Evolutionary conservation across 2,113 vertebrate genomes (phyloP).

Genomic region (Mohoua ochrocephala): DNA sequence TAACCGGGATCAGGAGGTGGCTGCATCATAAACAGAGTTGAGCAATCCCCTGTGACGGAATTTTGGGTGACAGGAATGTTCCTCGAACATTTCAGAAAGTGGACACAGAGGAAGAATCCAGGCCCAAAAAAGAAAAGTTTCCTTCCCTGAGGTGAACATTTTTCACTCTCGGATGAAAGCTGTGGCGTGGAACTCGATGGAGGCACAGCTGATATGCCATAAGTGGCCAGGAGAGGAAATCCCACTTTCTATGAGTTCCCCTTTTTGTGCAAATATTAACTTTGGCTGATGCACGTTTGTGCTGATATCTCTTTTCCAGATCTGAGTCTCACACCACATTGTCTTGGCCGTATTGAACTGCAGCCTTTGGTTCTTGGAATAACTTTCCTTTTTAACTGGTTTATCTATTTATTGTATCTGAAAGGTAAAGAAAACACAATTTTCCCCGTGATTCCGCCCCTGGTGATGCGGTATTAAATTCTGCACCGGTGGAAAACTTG

Average conservation of each 20-base stretch:
- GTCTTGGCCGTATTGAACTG: neutral
- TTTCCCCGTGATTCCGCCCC: neutral
- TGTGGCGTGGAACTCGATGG: slow-evolving; percentile 50
- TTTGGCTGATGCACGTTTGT: slow-evolving; percentile 71
- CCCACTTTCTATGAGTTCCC: slow-evolving; percentile 76
- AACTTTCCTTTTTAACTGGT: slow-evolving; percentile 25
- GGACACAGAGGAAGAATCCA: neutral
- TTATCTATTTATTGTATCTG: slow-evolving; percentile 35
- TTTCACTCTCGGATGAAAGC: slow-evolving; percentile 38
- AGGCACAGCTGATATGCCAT: slow-evolving; percentile 35
- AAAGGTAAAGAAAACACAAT: neutral
- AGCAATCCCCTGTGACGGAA: neutral
- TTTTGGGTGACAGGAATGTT: neutral
- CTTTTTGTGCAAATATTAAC: slow-evolving; percentile 84
- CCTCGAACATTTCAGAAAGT: neutral
- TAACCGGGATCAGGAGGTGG: neutral
- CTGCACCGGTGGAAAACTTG: neutral
- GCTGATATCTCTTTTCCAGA: slow-evolving; percentile 80
- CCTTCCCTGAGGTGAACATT: neutral
- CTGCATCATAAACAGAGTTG: neutral
- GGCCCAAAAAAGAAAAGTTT: neutral
- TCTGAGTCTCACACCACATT: slow-evolving; percentile 44
- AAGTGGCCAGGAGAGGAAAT: slow-evolving; percentile 70
- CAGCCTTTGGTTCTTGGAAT: slow-evolving; percentile 3
- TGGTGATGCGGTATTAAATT: neutral